Evolutionary conservation across 1,140 invertebrate genomes (phyloP).

Genomic region (Drosophila novamexicana): DNA sequence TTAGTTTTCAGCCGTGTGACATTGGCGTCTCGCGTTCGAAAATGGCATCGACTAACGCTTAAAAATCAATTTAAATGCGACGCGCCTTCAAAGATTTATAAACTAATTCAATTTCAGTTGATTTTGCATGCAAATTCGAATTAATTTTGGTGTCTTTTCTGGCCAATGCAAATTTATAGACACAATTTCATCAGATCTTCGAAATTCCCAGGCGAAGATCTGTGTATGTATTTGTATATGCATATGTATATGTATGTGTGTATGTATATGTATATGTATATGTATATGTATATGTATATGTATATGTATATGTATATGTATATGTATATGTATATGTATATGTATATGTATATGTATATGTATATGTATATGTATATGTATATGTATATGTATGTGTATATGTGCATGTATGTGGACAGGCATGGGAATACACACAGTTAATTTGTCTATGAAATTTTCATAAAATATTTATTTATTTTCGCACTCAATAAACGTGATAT

Average conservation of each 20-base stretch:
- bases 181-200: constrained; percentile 3
- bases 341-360: too few species aligned
- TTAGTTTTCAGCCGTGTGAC: constrained; percentile 43
- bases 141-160: background rate
- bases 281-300: too few species aligned
- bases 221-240: background rate
- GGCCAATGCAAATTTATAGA: constrained; percentile 24
- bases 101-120: constrained; percentile 29
- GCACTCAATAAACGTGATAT: constrained; percentile 27
- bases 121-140: constrained; percentile 34
- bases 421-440: constrained; percentile 12
- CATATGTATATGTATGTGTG: too few species aligned
- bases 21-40: constrained; percentile 34
- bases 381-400: too few species aligned
- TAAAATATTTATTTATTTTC: constrained; percentile 3
- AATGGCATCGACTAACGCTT: constrained; percentile 29
- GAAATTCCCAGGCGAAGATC: constrained; percentile 16
- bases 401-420: background rate
- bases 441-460: constrained; percentile 6
- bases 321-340: too few species aligned
- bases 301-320: too few species aligned
- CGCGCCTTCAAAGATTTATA: constrained; percentile 11
- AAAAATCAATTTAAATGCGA: constrained; percentile 37
- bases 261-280: too few species aligned
- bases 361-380: too few species aligned